Evolutionary conservation across 2,113 vertebrate species (phyloP).

Genomic region (Tichodroma muraria): DNA sequence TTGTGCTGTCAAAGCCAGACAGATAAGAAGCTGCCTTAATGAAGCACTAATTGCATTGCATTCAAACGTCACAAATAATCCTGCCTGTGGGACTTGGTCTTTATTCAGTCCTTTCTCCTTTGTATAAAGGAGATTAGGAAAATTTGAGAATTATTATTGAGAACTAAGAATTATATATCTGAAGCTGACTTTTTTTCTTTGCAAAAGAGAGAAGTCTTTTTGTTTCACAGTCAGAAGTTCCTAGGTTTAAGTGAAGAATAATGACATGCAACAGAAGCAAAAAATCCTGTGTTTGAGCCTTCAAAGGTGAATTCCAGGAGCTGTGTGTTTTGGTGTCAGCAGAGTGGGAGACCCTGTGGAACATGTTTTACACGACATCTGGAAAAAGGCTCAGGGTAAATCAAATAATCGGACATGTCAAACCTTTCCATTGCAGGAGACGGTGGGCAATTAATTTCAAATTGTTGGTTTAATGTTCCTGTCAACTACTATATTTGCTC

Average conservation of each 20-base stretch:
- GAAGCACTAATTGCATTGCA: conserved; percentile 52
- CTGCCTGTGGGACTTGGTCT: not conserved
- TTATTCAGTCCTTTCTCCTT: conserved; percentile 17
- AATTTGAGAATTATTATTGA: conserved; percentile 11
- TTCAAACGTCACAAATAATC: conserved; percentile 49
- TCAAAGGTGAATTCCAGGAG: not conserved
- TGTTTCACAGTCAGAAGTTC: not conserved
- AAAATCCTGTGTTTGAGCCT: not conserved
- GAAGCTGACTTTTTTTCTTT: conserved; percentile 5
- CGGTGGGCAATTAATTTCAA: not conserved
- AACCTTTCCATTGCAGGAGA: not conserved
- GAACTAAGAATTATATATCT: not conserved
- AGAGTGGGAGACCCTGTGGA: not conserved
- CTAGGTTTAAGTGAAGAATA: not conserved
- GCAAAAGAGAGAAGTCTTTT: not conserved
- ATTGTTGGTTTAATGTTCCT: not conserved
- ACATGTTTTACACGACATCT: not conserved
- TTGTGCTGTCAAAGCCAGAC: conserved; percentile 44
- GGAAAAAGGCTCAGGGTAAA: not conserved
- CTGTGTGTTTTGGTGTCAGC: not conserved
- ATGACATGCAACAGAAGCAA: not conserved
- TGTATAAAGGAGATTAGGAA: not conserved
- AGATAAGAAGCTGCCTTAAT: conserved; percentile 61
- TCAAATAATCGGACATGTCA: not conserved
- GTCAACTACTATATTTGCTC: not conserved